These are phyloP conservation scores for Holotrichia oblita DNA, from an alignment of 1,140 invertebrate species.

Conservation along the genomic window DNA sequence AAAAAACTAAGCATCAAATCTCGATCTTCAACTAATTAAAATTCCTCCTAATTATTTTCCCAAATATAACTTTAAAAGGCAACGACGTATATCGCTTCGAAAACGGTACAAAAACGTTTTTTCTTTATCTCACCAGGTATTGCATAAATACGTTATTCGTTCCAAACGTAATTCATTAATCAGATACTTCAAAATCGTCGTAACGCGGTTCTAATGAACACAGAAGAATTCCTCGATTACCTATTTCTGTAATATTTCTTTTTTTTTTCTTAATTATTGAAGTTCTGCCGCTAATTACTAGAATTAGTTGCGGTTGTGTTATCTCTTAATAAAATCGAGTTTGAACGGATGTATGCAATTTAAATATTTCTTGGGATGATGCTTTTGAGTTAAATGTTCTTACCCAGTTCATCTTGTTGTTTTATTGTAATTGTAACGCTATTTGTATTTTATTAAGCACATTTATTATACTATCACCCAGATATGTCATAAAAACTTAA, in stretches of 20 bases:
- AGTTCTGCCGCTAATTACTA: slow-evolving; percentile 16
- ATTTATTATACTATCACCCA: no score
- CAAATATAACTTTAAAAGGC: background rate
- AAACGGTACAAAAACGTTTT: background rate
- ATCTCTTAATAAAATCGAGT: slow-evolving; percentile 1
- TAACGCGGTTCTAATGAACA: background rate
- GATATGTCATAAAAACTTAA: no score
- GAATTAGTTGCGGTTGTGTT: background rate
- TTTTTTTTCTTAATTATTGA: slow-evolving; percentile 4
- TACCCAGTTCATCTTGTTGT: no score
- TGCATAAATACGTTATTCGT: background rate
- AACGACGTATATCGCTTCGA: background rate
- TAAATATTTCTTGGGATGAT: slow-evolving; percentile 3
- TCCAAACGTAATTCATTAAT: background rate
- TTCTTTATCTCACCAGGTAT: background rate
- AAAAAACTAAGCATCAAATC: no score
- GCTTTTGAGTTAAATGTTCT: background rate
- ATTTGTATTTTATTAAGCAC: no score
- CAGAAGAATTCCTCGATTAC: slow-evolving; percentile 13
- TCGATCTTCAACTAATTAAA: background rate
- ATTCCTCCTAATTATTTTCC: background rate
- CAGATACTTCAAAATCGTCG: background rate
- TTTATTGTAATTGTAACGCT: no score
- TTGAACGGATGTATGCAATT: slow-evolving; percentile 17
- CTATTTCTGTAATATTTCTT: background rate